These are phyloP conservation scores for Nomada lathburiana DNA, from an alignment of 2,888 invertebrate genomes.

Conservation along the genomic window DNA sequence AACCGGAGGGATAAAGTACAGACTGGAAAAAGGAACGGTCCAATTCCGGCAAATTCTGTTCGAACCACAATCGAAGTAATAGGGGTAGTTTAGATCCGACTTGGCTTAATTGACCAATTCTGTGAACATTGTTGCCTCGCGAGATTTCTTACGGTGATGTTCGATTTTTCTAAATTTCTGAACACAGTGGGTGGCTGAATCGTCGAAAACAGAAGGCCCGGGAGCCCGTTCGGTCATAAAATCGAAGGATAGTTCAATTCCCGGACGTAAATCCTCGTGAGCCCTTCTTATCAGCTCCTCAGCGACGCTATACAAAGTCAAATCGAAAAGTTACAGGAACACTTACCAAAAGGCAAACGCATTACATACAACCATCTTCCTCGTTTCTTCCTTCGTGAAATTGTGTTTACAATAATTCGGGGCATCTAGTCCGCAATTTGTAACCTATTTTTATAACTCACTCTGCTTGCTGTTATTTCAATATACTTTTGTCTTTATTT, in stretches of 20 bases:
- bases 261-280: constrained; percentile 43
- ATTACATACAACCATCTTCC: not conserved
- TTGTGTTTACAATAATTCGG: not conserved
- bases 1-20: constrained; percentile 54
- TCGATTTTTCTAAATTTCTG: constrained; percentile 18
- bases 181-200: constrained; percentile 34
- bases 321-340: constrained; percentile 20
- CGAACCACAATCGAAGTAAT: not conserved
- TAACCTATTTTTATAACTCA: too few relatives aligned
- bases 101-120: not conserved
- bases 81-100: not conserved
- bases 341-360: not conserved
- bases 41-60: constrained; percentile 12
- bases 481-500: too few relatives aligned
- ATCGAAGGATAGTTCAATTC: constrained; percentile 49
- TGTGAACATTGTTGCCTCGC: not conserved
- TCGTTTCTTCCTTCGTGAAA: not conserved
- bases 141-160: not conserved
- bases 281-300: constrained; percentile 42
- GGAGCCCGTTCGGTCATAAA: constrained; percentile 35
- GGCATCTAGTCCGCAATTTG: too few relatives aligned
- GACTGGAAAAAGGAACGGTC: constrained; percentile 14
- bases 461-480: too few relatives aligned
- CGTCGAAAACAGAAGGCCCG: constrained; percentile 19
- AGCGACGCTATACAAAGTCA: constrained; percentile 22